These are phyloP conservation scores for Sycobia sp. DNA, from an alignment of 1,140 invertebrate genomes.

Conservation along the genomic window DNA sequence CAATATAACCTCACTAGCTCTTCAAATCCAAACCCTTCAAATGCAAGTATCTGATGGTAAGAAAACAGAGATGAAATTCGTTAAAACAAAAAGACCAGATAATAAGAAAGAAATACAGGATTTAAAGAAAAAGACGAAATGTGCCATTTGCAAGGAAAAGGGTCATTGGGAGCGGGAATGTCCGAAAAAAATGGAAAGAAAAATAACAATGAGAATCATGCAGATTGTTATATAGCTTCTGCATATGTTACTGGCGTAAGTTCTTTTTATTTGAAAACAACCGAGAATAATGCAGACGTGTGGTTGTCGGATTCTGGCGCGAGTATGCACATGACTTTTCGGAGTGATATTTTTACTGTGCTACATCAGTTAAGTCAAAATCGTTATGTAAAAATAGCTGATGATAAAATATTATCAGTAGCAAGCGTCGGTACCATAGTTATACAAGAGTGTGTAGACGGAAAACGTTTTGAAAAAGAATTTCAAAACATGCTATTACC, in stretches of 20 bases:
- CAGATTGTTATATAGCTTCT: not conserved
- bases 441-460: not conserved
- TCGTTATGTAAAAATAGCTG: constrained; percentile 12
- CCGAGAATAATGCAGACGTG: not conserved
- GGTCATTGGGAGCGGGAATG: constrained; percentile 17
- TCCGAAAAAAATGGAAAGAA: not conserved
- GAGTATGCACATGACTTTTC: constrained; percentile 19
- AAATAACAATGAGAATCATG: not conserved
- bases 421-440: constrained; percentile 1
- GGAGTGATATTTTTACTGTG: not conserved
- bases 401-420: constrained; percentile 8
- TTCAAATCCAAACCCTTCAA: constrained; percentile 6
- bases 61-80: not conserved
- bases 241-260: not conserved
- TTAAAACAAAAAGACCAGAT: not conserved
- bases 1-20: not conserved
- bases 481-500: constrained; percentile 16
- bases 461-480: not conserved
- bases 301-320: constrained; percentile 23
- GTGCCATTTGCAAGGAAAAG: constrained; percentile 10
- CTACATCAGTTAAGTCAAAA: not conserved
- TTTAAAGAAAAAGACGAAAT: constrained; percentile 7
- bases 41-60: not conserved
- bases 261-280: constrained; percentile 1
- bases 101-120: constrained; percentile 20